Evolutionary conservation across 2,797 vertebrate genomes (phyloP), one percentile per base, ranked within the genome.

Genomic region (Ctenopoma multispine): DNA sequence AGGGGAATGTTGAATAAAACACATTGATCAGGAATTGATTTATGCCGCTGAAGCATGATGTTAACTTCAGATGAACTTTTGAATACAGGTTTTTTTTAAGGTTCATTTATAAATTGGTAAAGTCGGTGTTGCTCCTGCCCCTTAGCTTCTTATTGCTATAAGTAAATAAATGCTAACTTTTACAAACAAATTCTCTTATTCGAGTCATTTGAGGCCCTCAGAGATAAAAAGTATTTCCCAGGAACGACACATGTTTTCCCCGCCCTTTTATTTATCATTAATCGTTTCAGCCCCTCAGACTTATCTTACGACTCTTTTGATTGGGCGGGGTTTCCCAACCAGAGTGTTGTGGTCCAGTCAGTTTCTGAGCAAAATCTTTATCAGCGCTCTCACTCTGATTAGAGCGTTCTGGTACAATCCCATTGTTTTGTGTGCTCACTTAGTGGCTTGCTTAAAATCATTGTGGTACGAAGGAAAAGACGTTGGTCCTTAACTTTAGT

Each of bases 311-410:
- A 53, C 31, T 7, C 13, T 1, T 50, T 12, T 36, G 29, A 6
- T 31, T 31, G 29, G 29, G 17, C n/a, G 65, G 79, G 72, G 66
- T 3, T 8, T 76, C 80, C 79, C 68, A 12, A 2, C 1, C 20
- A 24, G 43, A 43, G 21, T 63, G 18, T 20, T 62, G 68, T 69
- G 80, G 70, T 57, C 24, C 36, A 11, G 5, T 57, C 41, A 46
- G 68, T 73, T 69, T 77, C 73, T 67, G 53, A 40, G 31, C 38
- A 1, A 8, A 3, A 51, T 31, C 27, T 56, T 40, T 47, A 8
- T 17, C 11, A 62, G 63, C 47, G 4, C 54, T 61, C 8, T 43
- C 5, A 10, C 21, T 77, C 20, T 56, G 31, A 75, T 23, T 14
- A 81, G 66, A 65, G 66, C 13, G 27, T 18, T 12, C 54, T 4